Evolutionary conservation across 2,888 invertebrate genomes (phyloP).

Genomic region (Drosophila picticornis): DNA sequence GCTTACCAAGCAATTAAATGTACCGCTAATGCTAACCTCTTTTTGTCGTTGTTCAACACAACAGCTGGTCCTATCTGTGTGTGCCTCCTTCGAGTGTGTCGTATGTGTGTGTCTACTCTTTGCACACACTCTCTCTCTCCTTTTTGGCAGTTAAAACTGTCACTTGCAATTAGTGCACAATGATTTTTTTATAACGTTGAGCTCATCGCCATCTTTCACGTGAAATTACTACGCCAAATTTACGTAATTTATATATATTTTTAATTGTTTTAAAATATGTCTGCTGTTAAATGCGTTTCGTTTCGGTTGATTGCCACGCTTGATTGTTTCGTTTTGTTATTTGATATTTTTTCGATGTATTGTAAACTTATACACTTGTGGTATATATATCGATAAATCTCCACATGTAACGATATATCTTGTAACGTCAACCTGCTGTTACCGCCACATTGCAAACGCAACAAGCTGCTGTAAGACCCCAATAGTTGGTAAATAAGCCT

Average conservation of each 20-base stretch:
- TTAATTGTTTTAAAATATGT: constrained; percentile 24
- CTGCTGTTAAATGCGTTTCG: constrained; percentile 65
- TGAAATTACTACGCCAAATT: constrained; percentile 2
- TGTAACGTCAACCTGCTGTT: neutral
- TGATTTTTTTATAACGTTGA: constrained; percentile 27
- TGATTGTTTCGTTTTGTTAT: constrained; percentile 57
- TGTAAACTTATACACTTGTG: constrained; percentile 42
- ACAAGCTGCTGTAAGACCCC: constrained; percentile 30
- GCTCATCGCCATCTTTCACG: constrained; percentile 20
- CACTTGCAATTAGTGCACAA: constrained; percentile 43
- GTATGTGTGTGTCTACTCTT: constrained; percentile 22
- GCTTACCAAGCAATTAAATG: constrained; percentile 63
- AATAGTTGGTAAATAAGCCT: too few species aligned
- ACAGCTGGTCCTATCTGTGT: constrained; percentile 53
- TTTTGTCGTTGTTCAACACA: constrained; percentile 59
- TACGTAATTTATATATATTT: constrained; percentile 5
- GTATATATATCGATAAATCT: constrained; percentile 17
- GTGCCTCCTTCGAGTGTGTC: constrained; percentile 4
- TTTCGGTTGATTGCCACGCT: constrained; percentile 67
- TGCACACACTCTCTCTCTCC: constrained; percentile 24
- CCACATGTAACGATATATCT: constrained; percentile 1
- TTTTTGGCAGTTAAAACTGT: constrained; percentile 58
- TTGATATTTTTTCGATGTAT: constrained; percentile 50
- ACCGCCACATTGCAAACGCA: constrained; percentile 22
- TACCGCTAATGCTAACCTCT: constrained; percentile 66